Base-by-base conservation (phyloP, 1,140 invertebrate species). In the Brachionus angularis region DNA sequence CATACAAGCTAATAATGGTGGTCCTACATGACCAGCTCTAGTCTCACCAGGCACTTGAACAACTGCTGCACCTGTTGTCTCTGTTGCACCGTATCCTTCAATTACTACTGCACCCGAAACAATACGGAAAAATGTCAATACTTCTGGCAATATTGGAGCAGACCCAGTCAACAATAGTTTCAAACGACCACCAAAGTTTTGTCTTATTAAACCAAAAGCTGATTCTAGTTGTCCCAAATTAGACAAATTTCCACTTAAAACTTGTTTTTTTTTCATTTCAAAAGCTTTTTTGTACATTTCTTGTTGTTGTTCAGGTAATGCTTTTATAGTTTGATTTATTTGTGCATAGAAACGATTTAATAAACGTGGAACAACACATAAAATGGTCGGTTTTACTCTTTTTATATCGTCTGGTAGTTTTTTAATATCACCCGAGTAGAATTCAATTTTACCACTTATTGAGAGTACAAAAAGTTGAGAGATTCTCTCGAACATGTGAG, bases 1-100 rank as follows among this genome's bases (percentile, higher is more conserved):
- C 78, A 88, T 89, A 79, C 89, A 91, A 82, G 92, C 95, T 50
- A 89, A 87, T 29, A 96, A 86, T 47, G 94, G 93, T 74, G 92
- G 91, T 49, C 94, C 93, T 50, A 96, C 92, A 82, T 95, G 91
- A 50, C 80, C 81, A 81, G 93, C 91, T 58, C 90, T 88, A 31
- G 87, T 8, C 79, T 96, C 93, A 7, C 91, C 91, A 84, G 93
- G 91, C 71, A 96, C 87, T 3, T 91, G 93, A 5, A 94, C 82
- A 18, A 91, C 91, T 25, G 92, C 88, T 14, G 93, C 91, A 67
- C 92, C 93, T 47, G 88, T 88, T 78, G 91, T 94, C 81, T 98
- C 95, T 4, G 95, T 98, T 83, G 97, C 93, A 0, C 95, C 95
- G 82, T 98, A 98, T 14, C 95, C 93, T 84, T 96, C 93, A 31